Conservation (phyloP, 1,140 invertebrate species). For the Lepidurus apus region DNA sequence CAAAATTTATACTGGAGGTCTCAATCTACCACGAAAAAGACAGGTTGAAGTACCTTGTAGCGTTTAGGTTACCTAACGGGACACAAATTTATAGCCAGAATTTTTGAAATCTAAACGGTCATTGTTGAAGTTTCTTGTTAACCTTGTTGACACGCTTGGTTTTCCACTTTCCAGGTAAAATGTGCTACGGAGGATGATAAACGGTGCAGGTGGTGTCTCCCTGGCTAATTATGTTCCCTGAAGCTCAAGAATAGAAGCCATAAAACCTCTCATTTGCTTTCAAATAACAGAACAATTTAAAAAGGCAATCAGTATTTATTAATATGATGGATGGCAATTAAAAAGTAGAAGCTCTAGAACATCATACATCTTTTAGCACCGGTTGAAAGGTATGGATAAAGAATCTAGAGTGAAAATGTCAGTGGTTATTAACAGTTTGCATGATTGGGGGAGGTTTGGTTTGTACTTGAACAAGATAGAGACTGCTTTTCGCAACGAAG, state of each 20-base stretch:
- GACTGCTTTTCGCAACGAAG: background rate
- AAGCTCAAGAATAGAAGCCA: background rate
- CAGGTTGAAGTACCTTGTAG: background rate
- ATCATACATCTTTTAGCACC: background rate
- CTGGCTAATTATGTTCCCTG: background rate
- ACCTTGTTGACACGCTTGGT: background rate
- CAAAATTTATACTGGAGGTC: too few species aligned
- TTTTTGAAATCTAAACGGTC: background rate
- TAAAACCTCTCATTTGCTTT: background rate
- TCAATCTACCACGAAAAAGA: background rate
- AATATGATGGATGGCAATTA: background rate
- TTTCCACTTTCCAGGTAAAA: background rate
- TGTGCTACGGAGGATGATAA: background rate
- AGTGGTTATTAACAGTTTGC: background rate
- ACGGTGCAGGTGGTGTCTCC: background rate
- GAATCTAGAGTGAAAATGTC: background rate
- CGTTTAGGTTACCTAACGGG: background rate
- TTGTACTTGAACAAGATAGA: background rate
- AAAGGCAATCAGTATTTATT: slow-evolving; percentile 10
- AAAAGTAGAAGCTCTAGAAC: background rate
- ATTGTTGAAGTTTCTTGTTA: background rate
- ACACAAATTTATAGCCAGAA: background rate
- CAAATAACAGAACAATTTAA: background rate
- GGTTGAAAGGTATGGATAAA: background rate
- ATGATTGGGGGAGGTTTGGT: background rate